Conservation (phyloP, 2,113 vertebrate species). For the Gobius niger region DNA sequence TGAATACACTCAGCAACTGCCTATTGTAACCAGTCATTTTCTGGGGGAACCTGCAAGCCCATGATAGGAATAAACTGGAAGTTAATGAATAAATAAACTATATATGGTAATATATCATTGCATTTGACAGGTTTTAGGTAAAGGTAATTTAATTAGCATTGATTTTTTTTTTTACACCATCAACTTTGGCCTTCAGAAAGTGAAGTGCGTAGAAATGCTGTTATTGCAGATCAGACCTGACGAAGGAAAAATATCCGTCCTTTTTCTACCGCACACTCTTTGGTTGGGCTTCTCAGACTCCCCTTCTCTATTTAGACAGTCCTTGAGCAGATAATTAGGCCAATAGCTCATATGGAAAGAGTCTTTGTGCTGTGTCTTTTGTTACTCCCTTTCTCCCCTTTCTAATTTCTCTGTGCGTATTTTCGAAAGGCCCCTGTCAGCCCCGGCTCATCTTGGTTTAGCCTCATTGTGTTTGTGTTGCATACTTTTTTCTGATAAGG, state of each 20-base stretch:
- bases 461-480: slow-evolving; percentile 28
- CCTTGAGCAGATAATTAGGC: slow-evolving; percentile 53
- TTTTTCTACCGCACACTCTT: slow-evolving; percentile 15
- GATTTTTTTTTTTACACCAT: slow-evolving; percentile 19
- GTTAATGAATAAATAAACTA: neutral
- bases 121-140: neutral
- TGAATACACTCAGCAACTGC: too few relatives aligned
- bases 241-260: slow-evolving; percentile 32
- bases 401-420: slow-evolving; percentile 47
- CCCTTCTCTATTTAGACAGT: slow-evolving; percentile 37
- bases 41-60: neutral
- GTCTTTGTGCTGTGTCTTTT: slow-evolving; percentile 48
- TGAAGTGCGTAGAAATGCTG: slow-evolving; percentile 40
- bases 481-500: slow-evolving; percentile 19
- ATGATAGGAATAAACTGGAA: neutral
- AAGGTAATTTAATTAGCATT: neutral
- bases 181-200: slow-evolving; percentile 37
- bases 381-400: slow-evolving; percentile 37
- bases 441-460: slow-evolving; percentile 23
- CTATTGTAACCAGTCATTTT: too few relatives aligned
- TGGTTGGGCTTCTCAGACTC: slow-evolving; percentile 21
- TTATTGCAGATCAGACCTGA: slow-evolving; percentile 53
- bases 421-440: slow-evolving; percentile 41
- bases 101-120: neutral
- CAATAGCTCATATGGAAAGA: slow-evolving; percentile 49